phyloP scores from a whole-genome alignment of 2,888 invertebrate species.

The Hemicrepidius hirtus region DNA sequence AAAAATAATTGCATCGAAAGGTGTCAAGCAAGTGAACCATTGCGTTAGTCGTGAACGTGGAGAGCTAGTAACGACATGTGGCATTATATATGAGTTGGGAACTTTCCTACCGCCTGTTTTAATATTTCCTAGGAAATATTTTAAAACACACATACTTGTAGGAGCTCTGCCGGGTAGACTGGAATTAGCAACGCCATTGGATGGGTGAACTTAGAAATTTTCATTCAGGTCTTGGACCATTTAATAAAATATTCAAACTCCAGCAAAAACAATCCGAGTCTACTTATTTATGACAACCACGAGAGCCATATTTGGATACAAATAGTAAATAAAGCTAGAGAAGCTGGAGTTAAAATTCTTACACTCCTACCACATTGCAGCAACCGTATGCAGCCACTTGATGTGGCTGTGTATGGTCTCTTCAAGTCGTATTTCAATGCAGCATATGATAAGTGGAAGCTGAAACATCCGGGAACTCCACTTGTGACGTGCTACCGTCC shows the following conservation, averaged over 20 bases:
- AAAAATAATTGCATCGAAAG: slow-evolving; percentile 48
- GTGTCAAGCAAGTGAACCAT: slow-evolving; percentile 56
- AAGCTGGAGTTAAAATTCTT: slow-evolving; percentile 65
- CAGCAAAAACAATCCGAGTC: slow-evolving; percentile 59
- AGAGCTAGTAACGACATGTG: slow-evolving; percentile 62
- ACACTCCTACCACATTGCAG: slow-evolving; percentile 68
- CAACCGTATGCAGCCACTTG: slow-evolving; percentile 69
- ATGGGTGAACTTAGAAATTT: slow-evolving; percentile 67
- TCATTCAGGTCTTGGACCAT: slow-evolving; percentile 64
- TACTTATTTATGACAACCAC: slow-evolving; percentile 65
- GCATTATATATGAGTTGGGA: slow-evolving; percentile 63
- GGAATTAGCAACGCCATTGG: slow-evolving; percentile 65
- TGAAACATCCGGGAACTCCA: slow-evolving; percentile 65
- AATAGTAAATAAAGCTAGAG: slow-evolving; percentile 62
- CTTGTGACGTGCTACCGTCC: too few species aligned
- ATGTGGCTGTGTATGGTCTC: slow-evolving; percentile 67
- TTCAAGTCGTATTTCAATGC: slow-evolving; percentile 64
- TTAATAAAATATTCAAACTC: slow-evolving; percentile 62
- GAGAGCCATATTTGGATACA: slow-evolving; percentile 61
- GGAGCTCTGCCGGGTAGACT: slow-evolving; percentile 65
- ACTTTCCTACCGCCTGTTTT: slow-evolving; percentile 60
- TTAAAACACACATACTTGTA: too few species aligned
- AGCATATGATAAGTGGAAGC: slow-evolving; percentile 63
- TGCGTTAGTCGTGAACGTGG: slow-evolving; percentile 34
- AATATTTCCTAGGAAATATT: too few species aligned